These are phyloP conservation scores for Tachycineta bicolor DNA, from an alignment of 2,113 vertebrate species.

Conservation along the genomic window DNA sequence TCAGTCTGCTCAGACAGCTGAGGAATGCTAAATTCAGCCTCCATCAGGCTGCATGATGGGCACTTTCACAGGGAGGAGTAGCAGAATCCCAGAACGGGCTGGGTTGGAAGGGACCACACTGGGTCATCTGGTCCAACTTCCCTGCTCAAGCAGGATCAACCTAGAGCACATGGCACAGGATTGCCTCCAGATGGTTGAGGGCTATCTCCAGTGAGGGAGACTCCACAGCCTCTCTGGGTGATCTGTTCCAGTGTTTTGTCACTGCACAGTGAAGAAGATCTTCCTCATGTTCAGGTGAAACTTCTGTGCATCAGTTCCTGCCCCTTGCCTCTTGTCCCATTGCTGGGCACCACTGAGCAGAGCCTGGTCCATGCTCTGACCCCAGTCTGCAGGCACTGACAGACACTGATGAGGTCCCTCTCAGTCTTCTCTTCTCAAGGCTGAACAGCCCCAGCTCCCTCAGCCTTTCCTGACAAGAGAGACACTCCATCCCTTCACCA, in stretches of 20 bases:
- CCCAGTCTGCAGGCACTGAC: background rate
- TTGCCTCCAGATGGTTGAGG: fast-evolving
- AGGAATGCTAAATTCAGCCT: background rate
- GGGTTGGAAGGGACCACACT: background rate
- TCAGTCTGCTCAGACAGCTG: background rate
- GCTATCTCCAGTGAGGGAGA: background rate
- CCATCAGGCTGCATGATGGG: fast-evolving
- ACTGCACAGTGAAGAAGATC: background rate
- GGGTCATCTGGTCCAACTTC: background rate
- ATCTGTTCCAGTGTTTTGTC: background rate
- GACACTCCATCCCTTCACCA: background rate
- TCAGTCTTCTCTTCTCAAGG: fast-evolving
- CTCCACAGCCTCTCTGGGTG: background rate
- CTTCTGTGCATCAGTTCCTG: background rate
- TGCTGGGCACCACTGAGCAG: background rate
- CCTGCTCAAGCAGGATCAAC: background rate
- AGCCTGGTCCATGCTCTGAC: background rate
- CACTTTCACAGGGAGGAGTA: background rate
- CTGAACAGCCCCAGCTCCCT: background rate
- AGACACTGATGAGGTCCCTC: background rate
- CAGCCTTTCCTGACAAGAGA: background rate
- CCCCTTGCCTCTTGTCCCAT: fast-evolving
- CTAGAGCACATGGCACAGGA: background rate
- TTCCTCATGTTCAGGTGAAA: background rate
- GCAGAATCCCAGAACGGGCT: background rate